Evolutionary conservation across 2,888 invertebrate genomes (phyloP).

Genomic region (Lasius fuliginosus): DNA sequence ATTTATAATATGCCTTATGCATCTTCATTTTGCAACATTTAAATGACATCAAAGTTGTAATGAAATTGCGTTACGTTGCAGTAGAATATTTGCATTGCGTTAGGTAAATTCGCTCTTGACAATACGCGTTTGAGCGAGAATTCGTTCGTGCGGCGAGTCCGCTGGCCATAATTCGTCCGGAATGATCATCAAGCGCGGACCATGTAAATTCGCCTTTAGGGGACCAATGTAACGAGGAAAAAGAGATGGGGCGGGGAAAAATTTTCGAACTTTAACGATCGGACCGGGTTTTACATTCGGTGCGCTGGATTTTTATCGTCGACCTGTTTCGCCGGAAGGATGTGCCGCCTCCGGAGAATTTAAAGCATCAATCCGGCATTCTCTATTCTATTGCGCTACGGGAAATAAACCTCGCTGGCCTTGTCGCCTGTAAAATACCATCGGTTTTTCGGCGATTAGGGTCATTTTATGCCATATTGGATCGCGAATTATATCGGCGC

Average conservation of each 20-base stretch:
- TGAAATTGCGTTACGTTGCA: neutral
- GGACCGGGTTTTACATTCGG: conserved; percentile 62
- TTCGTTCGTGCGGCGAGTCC: neutral
- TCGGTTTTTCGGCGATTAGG: conserved; percentile 23
- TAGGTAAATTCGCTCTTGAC: conserved; percentile 15
- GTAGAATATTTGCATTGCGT: conserved; percentile 39
- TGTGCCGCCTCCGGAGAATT: conserved; percentile 59
- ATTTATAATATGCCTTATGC: conserved; percentile 2
- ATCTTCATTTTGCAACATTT: conserved; percentile 29
- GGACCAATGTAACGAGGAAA: neutral
- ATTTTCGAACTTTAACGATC: conserved; percentile 50
- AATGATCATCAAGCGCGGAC: conserved; percentile 18
- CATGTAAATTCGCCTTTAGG: conserved; percentile 17
- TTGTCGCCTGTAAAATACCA: conserved; percentile 50
- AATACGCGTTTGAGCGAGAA: conserved; percentile 21
- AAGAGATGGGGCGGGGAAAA: conserved; percentile 3
- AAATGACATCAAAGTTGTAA: neutral
- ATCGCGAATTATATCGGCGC: neutral
- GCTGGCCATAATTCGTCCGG: conserved; percentile 14
- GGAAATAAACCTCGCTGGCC: conserved; percentile 56
- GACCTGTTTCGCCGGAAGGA: conserved; percentile 58
- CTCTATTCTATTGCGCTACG: conserved; percentile 48
- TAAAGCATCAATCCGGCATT: conserved; percentile 65
- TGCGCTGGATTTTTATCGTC: conserved; percentile 67
- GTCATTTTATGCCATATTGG: conserved; percentile 29